Conservation (phyloP, 2,113 vertebrate genomes). For the Panurus biarmicus region DNA sequence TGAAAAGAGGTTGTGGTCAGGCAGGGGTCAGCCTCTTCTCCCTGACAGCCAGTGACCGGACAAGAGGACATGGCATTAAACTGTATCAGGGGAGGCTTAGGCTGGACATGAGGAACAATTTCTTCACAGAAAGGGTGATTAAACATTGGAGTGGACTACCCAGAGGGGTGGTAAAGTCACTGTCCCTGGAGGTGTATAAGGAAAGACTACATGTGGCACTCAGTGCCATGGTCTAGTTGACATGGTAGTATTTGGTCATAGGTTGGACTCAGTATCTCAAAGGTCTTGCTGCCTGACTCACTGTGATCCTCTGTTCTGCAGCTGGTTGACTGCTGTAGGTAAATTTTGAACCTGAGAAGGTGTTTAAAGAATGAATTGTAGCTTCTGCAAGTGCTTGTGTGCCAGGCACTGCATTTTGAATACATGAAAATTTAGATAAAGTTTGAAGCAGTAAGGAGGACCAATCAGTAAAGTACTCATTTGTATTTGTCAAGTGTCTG, state of each 20-base stretch:
- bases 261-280: neutral
- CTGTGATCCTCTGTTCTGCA: neutral
- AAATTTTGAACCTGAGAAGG: neutral
- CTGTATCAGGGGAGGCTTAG: neutral
- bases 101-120: neutral
- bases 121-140: neutral
- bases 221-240: neutral
- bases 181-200: neutral
- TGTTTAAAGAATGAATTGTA: neutral
- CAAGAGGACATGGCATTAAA: neutral
- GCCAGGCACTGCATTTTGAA: neutral
- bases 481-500: neutral
- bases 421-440: neutral
- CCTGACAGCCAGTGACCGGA: neutral
- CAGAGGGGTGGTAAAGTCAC: neutral
- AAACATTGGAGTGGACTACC: neutral
- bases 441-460: neutral
- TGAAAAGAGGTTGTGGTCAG: neutral
- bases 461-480: neutral
- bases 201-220: neutral
- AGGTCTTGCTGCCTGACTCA: neutral
- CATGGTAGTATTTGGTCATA: fast-evolving
- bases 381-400: neutral
- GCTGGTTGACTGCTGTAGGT: neutral
- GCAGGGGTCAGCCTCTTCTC: neutral